phyloP scores from a whole-genome alignment of 2,113 vertebrate genomes.

The Oostethus manadensis region DNA sequence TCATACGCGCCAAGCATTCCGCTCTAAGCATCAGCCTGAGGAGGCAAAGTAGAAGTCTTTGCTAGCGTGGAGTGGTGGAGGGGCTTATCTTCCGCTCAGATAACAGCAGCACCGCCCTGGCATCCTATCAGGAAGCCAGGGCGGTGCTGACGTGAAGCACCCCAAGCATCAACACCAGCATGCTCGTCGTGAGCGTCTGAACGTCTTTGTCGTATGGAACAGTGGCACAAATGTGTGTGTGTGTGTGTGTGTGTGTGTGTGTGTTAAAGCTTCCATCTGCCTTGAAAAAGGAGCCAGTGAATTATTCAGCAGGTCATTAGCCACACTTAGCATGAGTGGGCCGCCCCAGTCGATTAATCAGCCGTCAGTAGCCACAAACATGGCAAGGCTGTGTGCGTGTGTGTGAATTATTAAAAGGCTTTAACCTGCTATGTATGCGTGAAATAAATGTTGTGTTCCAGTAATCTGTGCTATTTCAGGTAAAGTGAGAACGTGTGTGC shows the following conservation, averaged over 20 bases:
- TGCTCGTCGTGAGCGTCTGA: neutral
- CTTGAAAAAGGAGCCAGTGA: slow-evolving; percentile 53
- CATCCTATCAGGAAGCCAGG: slow-evolving; percentile 36
- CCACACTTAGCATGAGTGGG: slow-evolving; percentile 70
- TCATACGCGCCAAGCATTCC: too few species aligned
- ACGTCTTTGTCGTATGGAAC: neutral
- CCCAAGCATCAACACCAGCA: slow-evolving; percentile 42
- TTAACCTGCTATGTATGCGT: slow-evolving; percentile 54
- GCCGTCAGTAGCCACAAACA: slow-evolving; percentile 59
- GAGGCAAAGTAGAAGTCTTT: too few species aligned
- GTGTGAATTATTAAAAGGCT: slow-evolving; percentile 67
- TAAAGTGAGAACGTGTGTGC: slow-evolving; percentile 27
- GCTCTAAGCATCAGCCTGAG: too few species aligned
- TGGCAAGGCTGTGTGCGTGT: slow-evolving; percentile 19
- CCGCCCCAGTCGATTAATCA: slow-evolving; percentile 67
- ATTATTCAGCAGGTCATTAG: slow-evolving; percentile 74
- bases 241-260: slow-evolving; percentile 26
- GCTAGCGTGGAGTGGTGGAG: too few species aligned
- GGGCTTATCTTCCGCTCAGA: slow-evolving; percentile 27
- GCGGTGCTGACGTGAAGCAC: slow-evolving; percentile 53
- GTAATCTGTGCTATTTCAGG: slow-evolving; percentile 62
- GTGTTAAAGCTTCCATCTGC: slow-evolving; percentile 57
- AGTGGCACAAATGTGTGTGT: slow-evolving; percentile 22
- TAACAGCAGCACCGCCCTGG: slow-evolving; percentile 5
- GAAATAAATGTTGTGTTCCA: slow-evolving; percentile 49